Evolutionary conservation across 2,888 invertebrate species (phyloP).

Genomic region (Villa cingulata): DNA sequence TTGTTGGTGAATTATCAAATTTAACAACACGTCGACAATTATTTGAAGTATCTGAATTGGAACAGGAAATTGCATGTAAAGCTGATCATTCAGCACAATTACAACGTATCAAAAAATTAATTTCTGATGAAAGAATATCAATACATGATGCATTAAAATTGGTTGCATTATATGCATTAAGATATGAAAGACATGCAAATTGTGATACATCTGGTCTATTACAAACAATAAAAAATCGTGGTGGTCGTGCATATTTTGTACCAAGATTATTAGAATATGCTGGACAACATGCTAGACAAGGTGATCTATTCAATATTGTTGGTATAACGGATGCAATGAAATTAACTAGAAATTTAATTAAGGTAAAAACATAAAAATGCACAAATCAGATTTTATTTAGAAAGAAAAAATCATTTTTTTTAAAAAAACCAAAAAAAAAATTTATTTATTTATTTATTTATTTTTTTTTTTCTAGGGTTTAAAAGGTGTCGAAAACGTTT

Average conservation of each 20-base stretch:
- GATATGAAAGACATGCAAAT: conserved; percentile 81
- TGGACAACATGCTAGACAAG: conserved; percentile 65
- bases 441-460: too few species aligned
- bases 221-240: conserved; percentile 55
- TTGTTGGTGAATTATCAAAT: conserved; percentile 88
- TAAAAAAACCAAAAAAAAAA: background rate
- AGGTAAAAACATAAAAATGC: too few species aligned
- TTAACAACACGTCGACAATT: conserved; percentile 63
- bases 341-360: conserved; percentile 41
- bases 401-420: background rate
- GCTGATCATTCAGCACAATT: conserved; percentile 65
- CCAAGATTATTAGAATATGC: conserved; percentile 69
- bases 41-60: conserved; percentile 82
- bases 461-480: too few species aligned
- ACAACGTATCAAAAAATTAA: conserved; percentile 63
- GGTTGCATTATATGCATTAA: conserved; percentile 83
- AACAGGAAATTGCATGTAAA: conserved; percentile 87
- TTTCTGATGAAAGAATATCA: conserved; percentile 57
- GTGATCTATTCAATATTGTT: conserved; percentile 74
- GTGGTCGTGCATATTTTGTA: conserved; percentile 49
- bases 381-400: too few species aligned
- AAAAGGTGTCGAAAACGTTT: conserved; percentile 96
- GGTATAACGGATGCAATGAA: conserved; percentile 87
- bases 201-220: conserved; percentile 68
- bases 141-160: conserved; percentile 73